Evolutionary conservation across 2,797 vertebrate genomes (phyloP).

Genomic region (Coranthus polyacanthus): DNA sequence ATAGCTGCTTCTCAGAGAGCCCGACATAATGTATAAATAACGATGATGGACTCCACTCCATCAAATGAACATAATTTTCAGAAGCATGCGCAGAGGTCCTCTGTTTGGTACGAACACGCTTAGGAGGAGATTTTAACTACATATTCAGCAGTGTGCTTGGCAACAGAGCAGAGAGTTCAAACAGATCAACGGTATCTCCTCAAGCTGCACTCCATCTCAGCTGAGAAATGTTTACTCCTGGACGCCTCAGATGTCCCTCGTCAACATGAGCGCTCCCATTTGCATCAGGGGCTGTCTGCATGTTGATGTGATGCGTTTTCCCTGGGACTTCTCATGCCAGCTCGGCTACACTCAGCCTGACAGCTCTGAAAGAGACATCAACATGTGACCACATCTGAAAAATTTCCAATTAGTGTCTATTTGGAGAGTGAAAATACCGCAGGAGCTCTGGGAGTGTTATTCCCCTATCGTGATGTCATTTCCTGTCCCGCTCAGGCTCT

Average conservation of each 20-base stretch:
- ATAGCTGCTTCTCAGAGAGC: slow-evolving; percentile 29
- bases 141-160: neutral
- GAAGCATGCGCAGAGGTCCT: neutral
- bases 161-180: slow-evolving; percentile 2
- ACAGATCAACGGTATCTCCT: neutral
- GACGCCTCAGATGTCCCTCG: slow-evolving; percentile 17
- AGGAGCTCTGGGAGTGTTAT: slow-evolving; percentile 38
- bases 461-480: slow-evolving; percentile 52
- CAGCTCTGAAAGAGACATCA: slow-evolving; percentile 52
- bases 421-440: slow-evolving; percentile 34
- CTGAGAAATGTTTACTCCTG: slow-evolving; percentile 39
- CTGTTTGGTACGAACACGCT: slow-evolving; percentile 15
- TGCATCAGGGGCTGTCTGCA: slow-evolving; percentile 24
- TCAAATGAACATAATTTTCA: slow-evolving; percentile 25
- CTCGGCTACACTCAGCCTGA: slow-evolving; percentile 26
- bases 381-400: neutral
- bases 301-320: slow-evolving; percentile 44
- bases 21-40: slow-evolving; percentile 60
- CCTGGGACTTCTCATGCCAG: slow-evolving; percentile 17
- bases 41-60: slow-evolving; percentile 43
- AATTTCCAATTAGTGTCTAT: slow-evolving; percentile 50
- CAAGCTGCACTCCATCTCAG: slow-evolving; percentile 22
- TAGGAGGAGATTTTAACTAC: slow-evolving; percentile 14
- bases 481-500: slow-evolving; percentile 53
- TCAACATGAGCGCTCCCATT: slow-evolving; percentile 14